Base-by-base conservation (phyloP, 2,797 vertebrate species). In the Syncerus caffer region DNA sequence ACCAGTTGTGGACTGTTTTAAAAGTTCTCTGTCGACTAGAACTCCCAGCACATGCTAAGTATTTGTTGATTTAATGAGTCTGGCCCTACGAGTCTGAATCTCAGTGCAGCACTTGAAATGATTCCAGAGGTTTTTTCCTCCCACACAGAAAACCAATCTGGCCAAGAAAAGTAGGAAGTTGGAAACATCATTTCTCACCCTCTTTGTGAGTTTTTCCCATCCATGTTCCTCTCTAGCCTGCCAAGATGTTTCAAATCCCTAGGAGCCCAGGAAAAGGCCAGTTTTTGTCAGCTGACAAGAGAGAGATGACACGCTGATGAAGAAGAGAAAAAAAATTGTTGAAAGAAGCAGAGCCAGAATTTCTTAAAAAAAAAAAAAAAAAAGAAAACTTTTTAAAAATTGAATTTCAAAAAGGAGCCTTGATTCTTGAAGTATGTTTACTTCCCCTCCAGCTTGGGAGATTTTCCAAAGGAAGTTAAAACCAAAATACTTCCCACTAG, bases 381-480 rank as follows among this genome's bases (percentile, higher is more conserved):
- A 55, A 57, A 51, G 21, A 74, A 74, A 74, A 71, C 67, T 38
- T 74, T 90, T 97, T 98, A 94, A 47, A 97, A 98, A 98, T 98
- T 83, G 84, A 95, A 97, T 98, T 98, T 98, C 97, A 92, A 98
- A 98, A 98, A 96, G 96, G 95, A 95, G 98, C 78, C 97, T 97
- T 95, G 96, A 95, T 98, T 96, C 89, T 98, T 98, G 97, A 85
- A 97, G 62, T 94, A 83, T 98, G 98, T 98, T 98, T 92, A 98
- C 98, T 98, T 98, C 53, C 95, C 94, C 51, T 78, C 94, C 91
- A 98, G 74, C 93, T 96, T 98, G 98, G 95, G 98, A 98, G 97
- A 97, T 47, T 92, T 98, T 99, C 97, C 97, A 98, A 98, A 98
- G 95, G 97, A 98, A 90, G 94, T 97, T 98, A 97, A 95, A 50